These are phyloP conservation scores for Clarias gariepinus DNA, from an alignment of 2,113 vertebrate species.

Conservation along the genomic window DNA sequence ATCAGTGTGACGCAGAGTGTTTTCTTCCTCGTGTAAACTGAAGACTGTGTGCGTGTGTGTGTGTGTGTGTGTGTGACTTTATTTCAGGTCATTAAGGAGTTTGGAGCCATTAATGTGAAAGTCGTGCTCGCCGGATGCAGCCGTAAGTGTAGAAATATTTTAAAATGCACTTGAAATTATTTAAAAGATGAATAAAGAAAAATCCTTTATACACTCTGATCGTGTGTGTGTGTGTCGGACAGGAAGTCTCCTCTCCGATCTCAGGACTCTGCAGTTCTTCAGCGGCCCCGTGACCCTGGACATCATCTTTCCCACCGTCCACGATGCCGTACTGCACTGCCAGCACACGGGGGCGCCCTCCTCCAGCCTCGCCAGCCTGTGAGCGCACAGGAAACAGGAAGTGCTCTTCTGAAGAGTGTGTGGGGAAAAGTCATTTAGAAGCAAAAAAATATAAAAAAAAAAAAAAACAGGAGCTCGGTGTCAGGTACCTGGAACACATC, in stretches of 20 bases:
- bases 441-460: background rate
- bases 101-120: conserved; percentile 78
- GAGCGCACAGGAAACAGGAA: background rate
- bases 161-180: background rate
- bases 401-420: background rate
- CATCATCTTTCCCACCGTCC: conserved; percentile 84
- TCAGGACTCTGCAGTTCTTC: conserved; percentile 85
- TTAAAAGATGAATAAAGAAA: background rate
- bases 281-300: conserved; percentile 66
- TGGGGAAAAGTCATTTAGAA: background rate
- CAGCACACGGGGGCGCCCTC: conserved; percentile 37
- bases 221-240: background rate
- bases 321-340: conserved; percentile 86
- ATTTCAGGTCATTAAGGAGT: conserved; percentile 88
- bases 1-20: background rate
- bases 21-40: background rate
- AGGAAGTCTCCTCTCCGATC: conserved; percentile 81
- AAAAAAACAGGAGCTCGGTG: background rate
- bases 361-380: background rate
- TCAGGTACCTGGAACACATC: background rate
- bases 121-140: conserved; percentile 84
- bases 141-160: conserved; percentile 69
- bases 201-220: background rate
- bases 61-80: conserved; percentile 18
- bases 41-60: background rate